phyloP scores from a whole-genome alignment of 2,797 vertebrate species.

The Hapalemur alaotrensis region DNA sequence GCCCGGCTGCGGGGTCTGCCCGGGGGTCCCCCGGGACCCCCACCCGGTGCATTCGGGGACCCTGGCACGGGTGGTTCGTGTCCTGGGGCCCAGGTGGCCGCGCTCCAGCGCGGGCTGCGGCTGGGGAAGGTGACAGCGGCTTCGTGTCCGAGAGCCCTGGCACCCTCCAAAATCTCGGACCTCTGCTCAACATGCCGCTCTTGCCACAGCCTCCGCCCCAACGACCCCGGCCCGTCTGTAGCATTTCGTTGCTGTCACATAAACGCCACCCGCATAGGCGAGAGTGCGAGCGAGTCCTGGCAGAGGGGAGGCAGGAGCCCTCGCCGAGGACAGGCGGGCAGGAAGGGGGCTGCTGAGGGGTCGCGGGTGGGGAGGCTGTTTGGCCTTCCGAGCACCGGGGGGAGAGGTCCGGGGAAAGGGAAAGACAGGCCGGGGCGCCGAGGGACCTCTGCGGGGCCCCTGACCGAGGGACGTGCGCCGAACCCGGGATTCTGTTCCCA shows the following conservation, averaged over 20 bases:
- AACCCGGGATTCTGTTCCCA: not conserved
- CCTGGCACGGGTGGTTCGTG: not conserved
- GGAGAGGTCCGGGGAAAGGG: not conserved
- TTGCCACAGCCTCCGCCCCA: not conserved
- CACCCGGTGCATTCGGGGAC: not conserved
- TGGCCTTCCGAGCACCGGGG: too few species aligned
- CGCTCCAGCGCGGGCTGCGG: not conserved
- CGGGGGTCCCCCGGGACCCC: too few species aligned
- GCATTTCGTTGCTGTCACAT: not conserved
- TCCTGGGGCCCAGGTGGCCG: not conserved
- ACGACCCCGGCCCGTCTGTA: not conserved
- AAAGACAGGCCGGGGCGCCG: fast-evolving
- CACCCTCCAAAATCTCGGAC: not conserved
- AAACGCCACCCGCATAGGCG: not conserved
- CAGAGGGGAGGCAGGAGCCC: not conserved
- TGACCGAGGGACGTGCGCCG: too few species aligned
- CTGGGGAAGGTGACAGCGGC: not conserved
- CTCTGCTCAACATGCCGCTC: not conserved
- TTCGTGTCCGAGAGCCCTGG: not conserved
- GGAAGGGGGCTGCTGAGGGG: too few species aligned
- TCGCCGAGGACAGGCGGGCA: not conserved
- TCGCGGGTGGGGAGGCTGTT: not conserved
- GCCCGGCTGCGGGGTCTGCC: not conserved
- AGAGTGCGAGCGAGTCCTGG: too few species aligned
- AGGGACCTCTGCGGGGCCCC: not conserved